Conservation (phyloP, 2,888 invertebrate species). For the Drosophila crucigera region DNA sequence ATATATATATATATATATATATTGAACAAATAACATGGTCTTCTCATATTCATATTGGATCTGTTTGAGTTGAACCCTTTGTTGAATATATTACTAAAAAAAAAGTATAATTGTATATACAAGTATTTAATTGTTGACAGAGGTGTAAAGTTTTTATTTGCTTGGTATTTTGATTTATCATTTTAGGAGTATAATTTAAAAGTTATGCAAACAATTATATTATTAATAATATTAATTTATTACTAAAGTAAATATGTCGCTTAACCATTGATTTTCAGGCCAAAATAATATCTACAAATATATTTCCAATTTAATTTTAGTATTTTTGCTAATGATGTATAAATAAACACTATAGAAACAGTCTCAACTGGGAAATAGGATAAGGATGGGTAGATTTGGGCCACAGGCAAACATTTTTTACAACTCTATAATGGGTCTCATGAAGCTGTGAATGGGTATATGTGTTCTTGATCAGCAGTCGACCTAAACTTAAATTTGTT, state of each 20-base stretch:
- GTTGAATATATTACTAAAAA: conserved; percentile 3
- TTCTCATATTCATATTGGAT: conserved; percentile 10
- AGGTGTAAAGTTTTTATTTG: not conserved
- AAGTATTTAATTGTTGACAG: not conserved
- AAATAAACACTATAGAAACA: not conserved
- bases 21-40: conserved; percentile 28
- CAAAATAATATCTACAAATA: not conserved
- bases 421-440: not conserved
- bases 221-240: not conserved
- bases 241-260: not conserved
- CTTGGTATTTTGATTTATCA: not conserved
- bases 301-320: not conserved
- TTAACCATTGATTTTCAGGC: not conserved
- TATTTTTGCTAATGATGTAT: not conserved
- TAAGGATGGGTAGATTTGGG: not conserved
- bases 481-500: not conserved
- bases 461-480: not conserved
- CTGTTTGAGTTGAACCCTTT: conserved; percentile 6
- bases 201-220: not conserved
- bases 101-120: not conserved
- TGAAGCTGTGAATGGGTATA: not conserved
- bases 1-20: conserved; percentile 8
- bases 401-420: not conserved
- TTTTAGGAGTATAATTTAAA: not conserved
- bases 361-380: not conserved